Base-by-base conservation (phyloP, 2,797 vertebrate genomes). In the Clarias platycephalus region DNA sequence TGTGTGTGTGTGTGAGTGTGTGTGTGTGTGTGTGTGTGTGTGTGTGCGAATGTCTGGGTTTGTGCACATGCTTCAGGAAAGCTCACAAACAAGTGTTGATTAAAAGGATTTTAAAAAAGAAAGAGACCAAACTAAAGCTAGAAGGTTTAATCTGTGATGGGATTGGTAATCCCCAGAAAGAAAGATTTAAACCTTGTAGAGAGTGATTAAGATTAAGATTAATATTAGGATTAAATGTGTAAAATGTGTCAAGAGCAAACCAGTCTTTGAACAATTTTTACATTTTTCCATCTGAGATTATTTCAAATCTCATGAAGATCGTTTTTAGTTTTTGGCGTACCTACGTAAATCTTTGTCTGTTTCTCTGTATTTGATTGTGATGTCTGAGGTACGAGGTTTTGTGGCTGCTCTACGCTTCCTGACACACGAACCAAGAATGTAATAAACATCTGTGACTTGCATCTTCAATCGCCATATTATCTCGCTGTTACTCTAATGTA, bases 1-100 rank as follows among this genome's bases (percentile, higher is more conserved):
- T 40, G 55, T 58, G 18, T 66, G 16, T 79, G 53, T 60, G 49
- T 49, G 37, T 71, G 44, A 83, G n/a, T 85, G 79, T 83, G 80
- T 77, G 63, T 31, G 58, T 53, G 71, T 20, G 58, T 71, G 58
- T 67, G 49, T 31, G 57, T 49, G 44, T 40, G 55, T 58, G 18
- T 66, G 16, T 80, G 53, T 49, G 53, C n/a, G 49, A 53, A 53
- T 53, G 49, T 53, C 49, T 53, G 70, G 15, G 58, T 24, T 13
- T 63, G 31, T 79, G 77, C 77, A 79, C 40, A 64, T 80, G 37
- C 40, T 49, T 64, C 7, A 80, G 62, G 40, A 80, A 80, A 80
- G 40, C 66, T 64, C 62, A 80, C 78, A 80, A 80, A 80, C 62
- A 80, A 31, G 16, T 26, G 7, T 28, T 80, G 16, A 24, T 57